Percentiles rank a stretch among this genome's conserved stretches.
Evolutionary conservation across 2,888 invertebrate species (phyloP).

Genomic region (Agonopterix alstromeriana): DNA sequence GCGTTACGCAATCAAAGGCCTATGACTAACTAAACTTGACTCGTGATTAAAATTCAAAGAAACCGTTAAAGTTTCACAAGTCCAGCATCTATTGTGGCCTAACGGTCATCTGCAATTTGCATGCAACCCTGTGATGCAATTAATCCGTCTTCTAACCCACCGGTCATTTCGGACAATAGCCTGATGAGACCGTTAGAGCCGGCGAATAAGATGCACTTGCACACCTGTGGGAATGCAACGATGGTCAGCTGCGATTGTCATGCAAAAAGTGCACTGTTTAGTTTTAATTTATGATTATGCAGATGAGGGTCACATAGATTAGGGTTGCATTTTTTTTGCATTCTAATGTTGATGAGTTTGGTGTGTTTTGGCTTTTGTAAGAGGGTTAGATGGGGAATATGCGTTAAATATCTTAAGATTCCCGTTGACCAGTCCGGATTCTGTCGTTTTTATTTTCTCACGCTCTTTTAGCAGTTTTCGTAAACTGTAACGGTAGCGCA

Average conservation of each 20-base stretch:
- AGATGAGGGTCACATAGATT: constrained; percentile 30
- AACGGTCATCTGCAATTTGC: constrained; percentile 11
- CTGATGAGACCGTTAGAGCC: constrained; percentile 45
- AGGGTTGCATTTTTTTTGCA: constrained; percentile 37
- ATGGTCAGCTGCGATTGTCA: constrained; percentile 38
- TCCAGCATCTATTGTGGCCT: constrained; percentile 5
- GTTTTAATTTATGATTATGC: constrained; percentile 60
- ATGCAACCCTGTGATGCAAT: constrained; percentile 21
- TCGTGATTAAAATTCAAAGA: not conserved
- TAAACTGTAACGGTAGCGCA: too few species aligned
- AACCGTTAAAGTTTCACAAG: constrained; percentile 10
- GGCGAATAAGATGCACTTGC: constrained; percentile 44
- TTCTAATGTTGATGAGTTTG: constrained; percentile 21
- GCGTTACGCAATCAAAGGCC: not conserved
- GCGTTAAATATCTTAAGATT: not conserved
- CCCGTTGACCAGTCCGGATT: too few species aligned
- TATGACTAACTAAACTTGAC: not conserved
- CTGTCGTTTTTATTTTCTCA: too few species aligned
- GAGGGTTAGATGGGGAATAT: not conserved
- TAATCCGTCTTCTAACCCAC: constrained; percentile 27
- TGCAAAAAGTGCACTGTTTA: constrained; percentile 40
- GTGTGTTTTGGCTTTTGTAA: constrained; percentile 7
- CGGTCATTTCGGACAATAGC: constrained; percentile 32
- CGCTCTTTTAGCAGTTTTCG: too few species aligned
- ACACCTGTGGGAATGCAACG: constrained; percentile 43